Evolutionary conservation across 2,797 vertebrate genomes (phyloP).

Genomic region (Rhinella marina): DNA sequence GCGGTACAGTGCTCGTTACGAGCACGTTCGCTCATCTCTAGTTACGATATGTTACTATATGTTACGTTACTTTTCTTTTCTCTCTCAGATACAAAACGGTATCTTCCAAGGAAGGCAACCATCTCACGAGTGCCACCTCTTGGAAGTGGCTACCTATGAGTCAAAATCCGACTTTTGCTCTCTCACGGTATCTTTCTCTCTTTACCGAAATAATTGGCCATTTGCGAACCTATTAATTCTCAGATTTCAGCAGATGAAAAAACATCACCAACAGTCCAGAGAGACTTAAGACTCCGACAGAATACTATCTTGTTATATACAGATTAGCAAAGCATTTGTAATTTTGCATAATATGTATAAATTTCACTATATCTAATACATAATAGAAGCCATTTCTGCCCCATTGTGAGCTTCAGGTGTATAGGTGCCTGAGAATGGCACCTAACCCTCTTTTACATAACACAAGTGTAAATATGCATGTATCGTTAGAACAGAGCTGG

Average conservation of each 20-base stretch:
- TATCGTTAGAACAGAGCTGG: conserved; percentile 57
- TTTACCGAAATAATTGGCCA: conserved; percentile 15
- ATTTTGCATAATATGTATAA: conserved; percentile 33
- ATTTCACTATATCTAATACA: conserved; percentile 1
- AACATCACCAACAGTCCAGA: not conserved
- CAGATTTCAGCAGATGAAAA: not conserved
- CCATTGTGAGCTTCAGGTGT: not conserved
- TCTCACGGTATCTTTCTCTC: not conserved
- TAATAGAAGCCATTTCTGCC: conserved; percentile 19
- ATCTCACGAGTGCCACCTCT: too few species aligned
- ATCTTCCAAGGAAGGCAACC: too few species aligned
- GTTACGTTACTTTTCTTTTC: too few species aligned
- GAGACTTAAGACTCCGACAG: not conserved
- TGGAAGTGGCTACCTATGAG: too few species aligned
- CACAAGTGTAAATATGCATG: conserved; percentile 52
- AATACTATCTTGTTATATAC: conserved; percentile 11
- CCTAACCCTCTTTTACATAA: conserved; percentile 29
- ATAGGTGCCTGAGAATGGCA: not conserved
- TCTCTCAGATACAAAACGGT: too few species aligned
- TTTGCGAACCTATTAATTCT: not conserved
- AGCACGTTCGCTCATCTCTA: too few species aligned
- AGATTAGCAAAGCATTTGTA: conserved; percentile 25
- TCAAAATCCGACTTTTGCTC: too few species aligned
- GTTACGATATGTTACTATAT: too few species aligned
- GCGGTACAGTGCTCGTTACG: too few species aligned